phyloP scores from a whole-genome alignment of 1,140 invertebrate genomes.

The Tribolium madens region DNA sequence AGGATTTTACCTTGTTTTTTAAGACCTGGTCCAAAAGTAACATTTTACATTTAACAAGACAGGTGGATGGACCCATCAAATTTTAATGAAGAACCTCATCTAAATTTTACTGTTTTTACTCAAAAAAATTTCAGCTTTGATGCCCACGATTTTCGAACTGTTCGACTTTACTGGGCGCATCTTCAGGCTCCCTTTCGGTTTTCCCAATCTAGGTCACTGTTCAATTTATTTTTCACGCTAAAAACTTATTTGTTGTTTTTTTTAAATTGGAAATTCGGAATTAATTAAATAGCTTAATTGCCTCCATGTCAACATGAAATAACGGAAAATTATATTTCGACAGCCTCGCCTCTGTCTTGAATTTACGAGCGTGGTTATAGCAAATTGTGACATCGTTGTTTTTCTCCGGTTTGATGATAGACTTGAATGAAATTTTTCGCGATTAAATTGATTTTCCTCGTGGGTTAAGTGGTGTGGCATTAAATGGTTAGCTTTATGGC shows the following conservation, averaged over 20 bases:
- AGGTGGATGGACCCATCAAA: conserved; percentile 2
- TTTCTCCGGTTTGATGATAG: not conserved
- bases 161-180: not conserved
- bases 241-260: not conserved
- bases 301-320: conserved; percentile 12
- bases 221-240: not conserved
- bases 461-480: not conserved
- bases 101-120: conserved; percentile 4
- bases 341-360: conserved; percentile 13
- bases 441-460: conserved; percentile 20
- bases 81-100: conserved; percentile 30
- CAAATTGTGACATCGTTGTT: not conserved
- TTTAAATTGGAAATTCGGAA: conserved; percentile 1
- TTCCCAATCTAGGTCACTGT: conserved; percentile 12
- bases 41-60: conserved; percentile 29
- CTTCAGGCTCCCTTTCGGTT: not conserved
- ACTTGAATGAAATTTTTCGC: conserved; percentile 8
- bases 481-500: conserved; percentile 5
- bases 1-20: too few relatives aligned
- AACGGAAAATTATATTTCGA: conserved; percentile 25
- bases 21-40: too few relatives aligned
- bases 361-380: not conserved
- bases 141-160: not conserved
- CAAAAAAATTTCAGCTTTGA: not conserved
- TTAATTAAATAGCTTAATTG: conserved; percentile 33